These are phyloP conservation scores for Hypanus sabinus DNA, from an alignment of 2,113 vertebrate species.

Conservation along the genomic window DNA sequence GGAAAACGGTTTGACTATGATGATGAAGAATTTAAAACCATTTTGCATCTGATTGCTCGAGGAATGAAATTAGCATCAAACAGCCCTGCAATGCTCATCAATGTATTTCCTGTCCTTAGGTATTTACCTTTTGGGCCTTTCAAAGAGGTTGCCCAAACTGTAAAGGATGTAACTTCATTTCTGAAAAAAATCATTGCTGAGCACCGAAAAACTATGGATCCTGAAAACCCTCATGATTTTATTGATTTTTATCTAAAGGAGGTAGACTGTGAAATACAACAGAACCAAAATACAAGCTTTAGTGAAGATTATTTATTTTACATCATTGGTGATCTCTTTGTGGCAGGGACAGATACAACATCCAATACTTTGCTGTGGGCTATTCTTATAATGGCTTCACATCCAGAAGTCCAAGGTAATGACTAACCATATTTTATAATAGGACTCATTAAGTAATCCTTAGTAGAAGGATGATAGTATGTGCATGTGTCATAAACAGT, in stretches of 20 bases:
- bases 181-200: conserved; percentile 76
- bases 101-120: conserved; percentile 78
- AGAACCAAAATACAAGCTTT: conserved; percentile 65
- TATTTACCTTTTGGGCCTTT: conserved; percentile 80
- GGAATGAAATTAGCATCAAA: conserved; percentile 73
- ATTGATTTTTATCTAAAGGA: conserved; percentile 91
- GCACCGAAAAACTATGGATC: conserved; percentile 70
- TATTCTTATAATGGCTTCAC: conserved; percentile 79
- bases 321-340: conserved; percentile 87
- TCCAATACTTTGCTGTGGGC: conserved; percentile 89
- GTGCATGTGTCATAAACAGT: neutral
- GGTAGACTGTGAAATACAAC: conserved; percentile 53
- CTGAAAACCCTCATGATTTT: conserved; percentile 74
- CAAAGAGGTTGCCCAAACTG: conserved; percentile 70
- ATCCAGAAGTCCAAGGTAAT: conserved; percentile 80
- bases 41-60: conserved; percentile 73
- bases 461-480: neutral
- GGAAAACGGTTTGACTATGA: conserved; percentile 77
- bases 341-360: conserved; percentile 92
- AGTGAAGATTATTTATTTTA: conserved; percentile 87
- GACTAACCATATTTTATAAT: neutral
- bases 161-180: conserved; percentile 75
- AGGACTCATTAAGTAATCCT: neutral
- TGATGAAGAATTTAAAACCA: conserved; percentile 67
- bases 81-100: conserved; percentile 70